Evolutionary conservation across 2,113 vertebrate species (phyloP).

Genomic region (Melanostigma gelatinosum): DNA sequence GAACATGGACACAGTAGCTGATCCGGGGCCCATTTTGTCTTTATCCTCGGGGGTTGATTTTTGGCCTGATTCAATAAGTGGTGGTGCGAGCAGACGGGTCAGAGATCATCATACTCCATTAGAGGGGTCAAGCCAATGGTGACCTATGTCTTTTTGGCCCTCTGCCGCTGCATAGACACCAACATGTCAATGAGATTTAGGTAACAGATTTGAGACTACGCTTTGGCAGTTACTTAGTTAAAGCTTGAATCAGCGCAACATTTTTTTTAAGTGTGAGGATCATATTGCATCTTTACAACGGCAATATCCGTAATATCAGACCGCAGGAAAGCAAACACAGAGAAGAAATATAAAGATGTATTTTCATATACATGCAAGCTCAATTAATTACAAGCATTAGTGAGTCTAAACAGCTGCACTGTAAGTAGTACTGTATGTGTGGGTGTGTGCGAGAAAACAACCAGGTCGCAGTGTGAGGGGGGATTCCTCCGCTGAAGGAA

Average conservation of each 20-base stretch:
- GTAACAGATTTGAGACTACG: not conserved
- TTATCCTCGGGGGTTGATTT: constrained; percentile 33
- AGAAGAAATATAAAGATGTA: not conserved
- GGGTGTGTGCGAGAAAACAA: constrained; percentile 37
- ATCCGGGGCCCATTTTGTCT: constrained; percentile 45
- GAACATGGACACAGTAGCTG: constrained; percentile 15
- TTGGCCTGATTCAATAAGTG: constrained; percentile 11
- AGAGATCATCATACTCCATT: constrained; percentile 65
- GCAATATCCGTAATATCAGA: not conserved
- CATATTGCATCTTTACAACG: not conserved
- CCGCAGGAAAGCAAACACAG: not conserved
- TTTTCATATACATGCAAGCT: not conserved
- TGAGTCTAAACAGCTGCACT: constrained; percentile 24
- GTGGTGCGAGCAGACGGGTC: constrained; percentile 34
- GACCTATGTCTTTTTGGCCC: constrained; percentile 37
- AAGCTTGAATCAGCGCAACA: not conserved
- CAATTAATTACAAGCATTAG: not conserved
- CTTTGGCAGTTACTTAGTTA: not conserved
- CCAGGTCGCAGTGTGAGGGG: constrained; percentile 54
- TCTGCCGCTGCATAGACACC: constrained; percentile 12
- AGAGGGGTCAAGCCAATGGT: constrained; percentile 61
- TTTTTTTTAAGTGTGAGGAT: not conserved
- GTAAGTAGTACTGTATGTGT: constrained; percentile 16
- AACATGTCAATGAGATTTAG: constrained; percentile 33
- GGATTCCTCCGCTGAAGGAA: constrained; percentile 75